Base-by-base conservation (phyloP, 2,797 vertebrate species). In the Chelon labrosus region DNA sequence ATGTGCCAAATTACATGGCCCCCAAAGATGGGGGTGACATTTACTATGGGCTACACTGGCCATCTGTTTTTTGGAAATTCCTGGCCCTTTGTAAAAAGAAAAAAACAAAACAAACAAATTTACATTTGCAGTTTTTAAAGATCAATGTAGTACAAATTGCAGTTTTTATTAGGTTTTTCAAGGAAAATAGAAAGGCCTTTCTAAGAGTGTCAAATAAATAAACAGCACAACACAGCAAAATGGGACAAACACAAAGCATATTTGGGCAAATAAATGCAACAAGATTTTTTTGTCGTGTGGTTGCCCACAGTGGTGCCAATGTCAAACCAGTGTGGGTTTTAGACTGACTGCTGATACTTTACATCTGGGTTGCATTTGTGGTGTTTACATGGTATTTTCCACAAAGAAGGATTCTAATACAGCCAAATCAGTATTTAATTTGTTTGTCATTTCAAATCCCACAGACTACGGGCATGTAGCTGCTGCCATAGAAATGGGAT, bases 311-410 rank as follows among this genome's bases (percentile, higher is more conserved):
- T 25, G 52, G 19, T 9, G 19, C 42, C 64, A 17, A 1, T 9
- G 9, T 65, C n/a, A 41, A 31, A 65, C 52, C 41, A 46, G 52
- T 37, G 27, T 35, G 39, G 50, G n/a, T 54, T n/a, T 37, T 55
- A 50, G 19, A 20, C n/a, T 20, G 47, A 50, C 6, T 22, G 20
- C 49, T 13, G 49, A 50, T 12, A 6, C 49, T 22, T 50, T 22
- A 12, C 20, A 50, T 6, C 49, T 50, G 49, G 20, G 20, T 20
- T 2, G 10, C 19, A 20, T 50, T 20, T 11, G 10, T 50, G 49
- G 5, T n/a, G 10, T 46, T 46, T 47, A 17, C 46, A 47, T n/a
- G 7, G n/a, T 7, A 2, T 47, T 47, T 47, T 19, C 2, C 17
- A 47, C 17, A 10, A 4, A 10, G 17, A 22, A 5, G 19, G 11